These are phyloP conservation scores for Centruroides sculpturatus DNA, from an alignment of 1,140 invertebrate genomes.

Conservation along the genomic window DNA sequence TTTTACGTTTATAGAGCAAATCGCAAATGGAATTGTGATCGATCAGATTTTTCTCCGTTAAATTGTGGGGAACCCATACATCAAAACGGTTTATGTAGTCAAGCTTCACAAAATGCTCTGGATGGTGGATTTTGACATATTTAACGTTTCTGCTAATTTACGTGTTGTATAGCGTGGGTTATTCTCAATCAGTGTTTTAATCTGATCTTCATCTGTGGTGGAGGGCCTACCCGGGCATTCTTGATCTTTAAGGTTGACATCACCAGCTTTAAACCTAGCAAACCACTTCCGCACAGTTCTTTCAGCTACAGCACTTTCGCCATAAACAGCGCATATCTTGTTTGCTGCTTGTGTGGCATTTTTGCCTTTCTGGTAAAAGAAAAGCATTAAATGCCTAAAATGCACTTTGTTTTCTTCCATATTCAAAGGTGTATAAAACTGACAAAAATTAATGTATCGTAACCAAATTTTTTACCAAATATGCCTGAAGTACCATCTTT, in stretches of 20 bases:
- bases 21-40: slow-evolving; percentile 2
- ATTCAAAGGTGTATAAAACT: not conserved
- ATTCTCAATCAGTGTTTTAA: not conserved
- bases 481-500: no score
- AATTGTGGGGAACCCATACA: not conserved
- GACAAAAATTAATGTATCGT: no score
- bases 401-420: not conserved
- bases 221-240: not conserved
- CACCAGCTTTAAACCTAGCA: not conserved
- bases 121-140: slow-evolving; percentile 2
- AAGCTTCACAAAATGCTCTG: not conserved
- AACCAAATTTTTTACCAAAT: no score
- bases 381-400: not conserved
- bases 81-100: not conserved
- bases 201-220: not conserved
- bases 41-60: not conserved
- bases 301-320: not conserved
- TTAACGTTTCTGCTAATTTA: not conserved
- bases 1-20: not conserved
- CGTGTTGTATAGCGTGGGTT: not conserved
- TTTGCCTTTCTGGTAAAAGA: not conserved
- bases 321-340: not conserved
- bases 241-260: not conserved
- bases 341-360: not conserved
- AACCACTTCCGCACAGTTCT: not conserved